These are phyloP conservation scores for Hyalella azteca DNA, from an alignment of 2,888 invertebrate genomes.

Conservation along the genomic window DNA sequence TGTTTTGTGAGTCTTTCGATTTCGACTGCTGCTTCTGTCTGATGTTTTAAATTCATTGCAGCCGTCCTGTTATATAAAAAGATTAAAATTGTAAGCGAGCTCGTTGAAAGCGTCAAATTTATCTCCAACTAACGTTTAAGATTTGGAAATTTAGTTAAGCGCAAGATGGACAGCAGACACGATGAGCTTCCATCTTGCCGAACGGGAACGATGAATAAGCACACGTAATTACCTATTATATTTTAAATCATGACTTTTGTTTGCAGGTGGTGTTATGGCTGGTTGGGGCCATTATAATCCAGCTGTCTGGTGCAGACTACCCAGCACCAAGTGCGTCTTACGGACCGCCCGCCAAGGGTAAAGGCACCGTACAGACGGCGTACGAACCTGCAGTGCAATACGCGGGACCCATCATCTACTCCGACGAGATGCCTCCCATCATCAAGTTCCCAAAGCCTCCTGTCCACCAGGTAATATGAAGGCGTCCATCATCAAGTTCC, in stretches of 20 bases:
- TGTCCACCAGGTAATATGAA: constrained; percentile 41
- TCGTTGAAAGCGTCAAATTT: no score
- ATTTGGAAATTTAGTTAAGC: no score
- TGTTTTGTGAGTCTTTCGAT: no score
- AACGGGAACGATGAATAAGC: no score
- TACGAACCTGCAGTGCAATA: constrained; percentile 60
- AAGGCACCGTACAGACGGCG: constrained; percentile 20
- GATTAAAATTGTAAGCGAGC: no score
- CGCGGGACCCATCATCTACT: constrained; percentile 61
- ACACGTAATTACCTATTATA: neutral
- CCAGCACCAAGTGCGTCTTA: constrained; percentile 25
- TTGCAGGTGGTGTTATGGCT: constrained; percentile 33
- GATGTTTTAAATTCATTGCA: no score
- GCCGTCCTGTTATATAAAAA: no score
- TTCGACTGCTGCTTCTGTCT: no score
- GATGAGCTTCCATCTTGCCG: no score
- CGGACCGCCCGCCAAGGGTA: constrained; percentile 21
- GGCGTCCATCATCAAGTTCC: neutral
- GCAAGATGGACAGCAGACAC: no score
- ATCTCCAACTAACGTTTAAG: no score
- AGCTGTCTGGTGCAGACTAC: constrained; percentile 3
- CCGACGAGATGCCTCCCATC: constrained; percentile 61
- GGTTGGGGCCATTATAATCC: constrained; percentile 23
- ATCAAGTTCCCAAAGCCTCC: constrained; percentile 61
- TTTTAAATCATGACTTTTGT: neutral